Evolutionary conservation across 2,113 vertebrate species (phyloP).

Genomic region (Illadopsis cleaveri): DNA sequence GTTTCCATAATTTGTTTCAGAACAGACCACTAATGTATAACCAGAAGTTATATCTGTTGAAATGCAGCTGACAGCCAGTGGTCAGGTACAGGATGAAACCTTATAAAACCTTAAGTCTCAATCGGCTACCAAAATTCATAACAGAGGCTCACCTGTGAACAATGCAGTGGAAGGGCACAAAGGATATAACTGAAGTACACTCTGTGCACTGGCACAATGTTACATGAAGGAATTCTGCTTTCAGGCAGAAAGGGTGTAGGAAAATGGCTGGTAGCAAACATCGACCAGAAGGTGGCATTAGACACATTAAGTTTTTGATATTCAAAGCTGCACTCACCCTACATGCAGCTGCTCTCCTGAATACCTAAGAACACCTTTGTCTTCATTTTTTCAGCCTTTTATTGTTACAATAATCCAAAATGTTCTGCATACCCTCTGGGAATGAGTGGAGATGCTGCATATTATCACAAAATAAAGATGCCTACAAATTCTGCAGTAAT

Average conservation of each 20-base stretch:
- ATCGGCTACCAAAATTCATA: background rate
- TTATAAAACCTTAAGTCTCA: background rate
- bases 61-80: background rate
- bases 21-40: background rate
- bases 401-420: conserved; percentile 3
- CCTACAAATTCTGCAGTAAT: conserved; percentile 1
- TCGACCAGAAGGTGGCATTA: conserved; percentile 69
- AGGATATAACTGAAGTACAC: background rate
- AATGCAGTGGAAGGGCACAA: background rate
- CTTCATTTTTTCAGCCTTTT: background rate
- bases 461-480: conserved; percentile 6
- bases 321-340: conserved; percentile 28
- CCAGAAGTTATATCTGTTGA: background rate
- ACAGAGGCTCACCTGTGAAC: background rate
- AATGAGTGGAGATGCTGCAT: background rate
- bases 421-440: background rate
- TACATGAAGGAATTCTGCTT: background rate
- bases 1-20: background rate
- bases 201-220: background rate
- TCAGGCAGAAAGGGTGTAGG: background rate
- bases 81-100: background rate
- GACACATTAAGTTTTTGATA: conserved; percentile 59
- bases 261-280: conserved; percentile 18
- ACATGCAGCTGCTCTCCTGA: conserved; percentile 18
- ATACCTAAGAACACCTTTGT: conserved; percentile 56